Evolutionary conservation across 1,140 invertebrate species (phyloP), one percentile per base, ranked within the genome.

Genomic region (Bombus ignitus): DNA sequence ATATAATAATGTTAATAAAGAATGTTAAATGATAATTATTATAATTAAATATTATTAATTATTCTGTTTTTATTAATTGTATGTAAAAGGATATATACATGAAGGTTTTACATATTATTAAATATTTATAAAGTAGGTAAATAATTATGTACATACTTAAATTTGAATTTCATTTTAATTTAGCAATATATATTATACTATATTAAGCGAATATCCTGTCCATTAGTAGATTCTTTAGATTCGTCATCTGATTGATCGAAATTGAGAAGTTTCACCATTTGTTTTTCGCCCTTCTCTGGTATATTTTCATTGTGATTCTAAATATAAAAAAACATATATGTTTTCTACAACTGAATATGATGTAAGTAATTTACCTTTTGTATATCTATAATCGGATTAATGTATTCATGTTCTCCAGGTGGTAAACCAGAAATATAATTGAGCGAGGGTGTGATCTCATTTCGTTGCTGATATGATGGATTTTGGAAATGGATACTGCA

Each of bases 401-500:
- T 42, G 65, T 95, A 95, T 83, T 95, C 95, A 72, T 96, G 94
- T 85, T 94, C 91, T 9, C 93, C 93, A 5, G 93, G 94, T 78
- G 91, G 83, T 35, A 95, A 88, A 81, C 91, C 88, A 28, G 92
- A 83, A 72, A 89, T 72, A 13, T 70, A 66, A 81, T 89, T 89
- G 22, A 86, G 25, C 6, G 78, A 71, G 13, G 77, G 13, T 9
- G 66, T 59, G 6, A 86, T 71, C 35, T 88, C 88, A 10, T 57
- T 87, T 37, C 85, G 88, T 79, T 88, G 89, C 68, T 90, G 91
- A 89, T 92, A 94, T 18, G 88, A 88, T 47, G 94, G 93, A 93
- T 94, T 95, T 89, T 94, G 93, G 47, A 95, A 95, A 76, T 89
- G 88, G 88, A 95, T 95, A 39, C 95, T 95, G 87, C 37, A 87